Conservation (phyloP, 1,140 invertebrate genomes). For the Druon quercuslanigerum region DNA sequence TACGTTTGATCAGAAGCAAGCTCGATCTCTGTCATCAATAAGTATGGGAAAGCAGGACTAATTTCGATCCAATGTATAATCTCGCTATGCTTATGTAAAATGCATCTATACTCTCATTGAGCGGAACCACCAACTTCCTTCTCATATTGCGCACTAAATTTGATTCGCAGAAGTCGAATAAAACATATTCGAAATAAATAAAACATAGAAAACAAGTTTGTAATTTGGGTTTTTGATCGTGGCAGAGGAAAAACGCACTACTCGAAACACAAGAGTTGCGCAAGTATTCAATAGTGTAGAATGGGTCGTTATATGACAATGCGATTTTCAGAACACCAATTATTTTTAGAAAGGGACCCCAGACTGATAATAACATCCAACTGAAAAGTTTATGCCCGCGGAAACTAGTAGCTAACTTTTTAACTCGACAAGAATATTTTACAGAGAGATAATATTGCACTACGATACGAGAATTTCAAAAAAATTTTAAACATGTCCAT, state of each 20-base stretch:
- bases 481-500: not conserved
- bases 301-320: constrained; percentile 47
- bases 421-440: constrained; percentile 14
- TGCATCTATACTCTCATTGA: not conserved
- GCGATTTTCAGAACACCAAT: constrained; percentile 44
- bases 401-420: constrained; percentile 14
- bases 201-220: not conserved
- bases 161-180: not conserved
- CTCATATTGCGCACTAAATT: not conserved
- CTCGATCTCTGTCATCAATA: no score
- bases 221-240: not conserved
- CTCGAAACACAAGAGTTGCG: constrained; percentile 6
- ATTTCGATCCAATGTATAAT: constrained; percentile 1
- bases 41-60: not conserved
- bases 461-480: not conserved
- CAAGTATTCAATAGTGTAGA: not conserved
- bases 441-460: not conserved
- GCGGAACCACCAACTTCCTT: not conserved
- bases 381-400: constrained; percentile 22
- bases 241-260: constrained; percentile 1
- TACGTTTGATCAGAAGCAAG: no score
- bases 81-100: not conserved
- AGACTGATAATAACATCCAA: constrained; percentile 43
- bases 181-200: not conserved
- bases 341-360: constrained; percentile 56